Conservation (phyloP, 2,797 vertebrate genomes). For the Liasis olivaceus region DNA sequence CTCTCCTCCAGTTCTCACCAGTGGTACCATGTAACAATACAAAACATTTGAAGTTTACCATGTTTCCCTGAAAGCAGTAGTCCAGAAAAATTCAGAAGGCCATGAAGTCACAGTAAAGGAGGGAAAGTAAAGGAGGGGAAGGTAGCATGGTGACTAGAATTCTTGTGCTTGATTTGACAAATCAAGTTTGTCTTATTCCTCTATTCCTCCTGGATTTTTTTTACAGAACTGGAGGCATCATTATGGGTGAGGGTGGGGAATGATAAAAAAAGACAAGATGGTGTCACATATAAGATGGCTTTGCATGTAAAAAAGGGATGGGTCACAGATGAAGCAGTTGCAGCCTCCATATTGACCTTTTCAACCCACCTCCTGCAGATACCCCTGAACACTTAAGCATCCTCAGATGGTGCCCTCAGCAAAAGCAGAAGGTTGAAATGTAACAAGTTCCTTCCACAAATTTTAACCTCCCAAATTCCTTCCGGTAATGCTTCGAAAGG, state of each 20-base stretch:
- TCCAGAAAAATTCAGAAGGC: neutral
- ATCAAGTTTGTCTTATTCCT: no score
- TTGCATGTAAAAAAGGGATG: neutral
- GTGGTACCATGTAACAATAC: neutral
- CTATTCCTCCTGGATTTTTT: neutral
- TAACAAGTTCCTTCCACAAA: neutral
- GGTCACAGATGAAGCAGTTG: neutral
- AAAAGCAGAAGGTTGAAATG: neutral
- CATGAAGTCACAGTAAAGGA: neutral
- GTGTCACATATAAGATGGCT: neutral
- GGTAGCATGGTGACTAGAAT: neutral
- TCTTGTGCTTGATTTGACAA: neutral
- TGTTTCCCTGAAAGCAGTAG: neutral
- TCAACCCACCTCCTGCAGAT: neutral
- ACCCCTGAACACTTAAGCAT: neutral
- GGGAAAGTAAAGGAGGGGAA: neutral
- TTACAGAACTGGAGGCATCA: neutral
- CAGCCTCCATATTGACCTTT: neutral
- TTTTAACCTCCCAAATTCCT: neutral
- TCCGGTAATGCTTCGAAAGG: constrained; percentile 4
- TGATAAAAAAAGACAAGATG: neutral
- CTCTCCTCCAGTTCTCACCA: neutral
- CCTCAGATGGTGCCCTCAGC: neutral
- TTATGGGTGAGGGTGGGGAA: no score
- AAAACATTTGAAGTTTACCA: neutral